Percentiles rank a stretch among this genome's conserved stretches.
Evolutionary conservation across 1,140 invertebrate genomes (phyloP).

Genomic region (Drosophila truncata): DNA sequence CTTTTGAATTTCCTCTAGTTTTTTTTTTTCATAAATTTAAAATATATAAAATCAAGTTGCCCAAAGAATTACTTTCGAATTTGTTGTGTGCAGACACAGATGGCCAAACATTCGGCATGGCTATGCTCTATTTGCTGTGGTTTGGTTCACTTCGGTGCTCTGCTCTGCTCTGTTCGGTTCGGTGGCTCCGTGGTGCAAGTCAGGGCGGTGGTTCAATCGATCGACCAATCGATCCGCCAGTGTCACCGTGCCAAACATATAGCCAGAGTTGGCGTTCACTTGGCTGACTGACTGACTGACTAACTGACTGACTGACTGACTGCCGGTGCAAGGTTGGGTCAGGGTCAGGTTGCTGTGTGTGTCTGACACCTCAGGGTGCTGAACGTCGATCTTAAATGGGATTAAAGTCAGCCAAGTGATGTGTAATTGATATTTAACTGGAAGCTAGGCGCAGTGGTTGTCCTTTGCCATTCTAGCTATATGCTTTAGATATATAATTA

Average conservation of each 20-base stretch:
- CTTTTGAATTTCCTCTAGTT: too few relatives aligned
- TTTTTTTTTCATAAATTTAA: too few relatives aligned
- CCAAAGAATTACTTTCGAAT: constrained; percentile 60
- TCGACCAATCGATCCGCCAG: constrained; percentile 4
- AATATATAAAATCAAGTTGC: background rate
- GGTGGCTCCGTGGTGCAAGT: constrained; percentile 38
- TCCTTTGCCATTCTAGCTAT: background rate
- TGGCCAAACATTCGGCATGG: constrained; percentile 66
- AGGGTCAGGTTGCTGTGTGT: too few relatives aligned
- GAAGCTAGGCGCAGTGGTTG: background rate
- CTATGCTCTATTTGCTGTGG: constrained; percentile 69
- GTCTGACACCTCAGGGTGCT: constrained; percentile 30
- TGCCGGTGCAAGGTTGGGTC: constrained; percentile 38
- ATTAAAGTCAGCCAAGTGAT: background rate
- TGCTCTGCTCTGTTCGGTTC: constrained; percentile 13
- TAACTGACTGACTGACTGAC: constrained; percentile 9
- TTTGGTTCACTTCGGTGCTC: constrained; percentile 13
- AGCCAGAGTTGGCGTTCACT: constrained; percentile 11
- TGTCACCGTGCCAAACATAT: constrained; percentile 21
- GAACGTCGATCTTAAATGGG: constrained; percentile 6
- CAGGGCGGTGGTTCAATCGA: constrained; percentile 24
- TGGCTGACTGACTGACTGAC: constrained; percentile 32
- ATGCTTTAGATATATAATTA: background rate
- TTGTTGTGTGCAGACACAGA: constrained; percentile 45
- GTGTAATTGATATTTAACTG: constrained; percentile 21